A percentile compares a stretch with the other conserved stretches of the same genome.
Evolutionary conservation across 2,888 invertebrate species (phyloP).

Genomic region (Neoitamus cyanurus): DNA sequence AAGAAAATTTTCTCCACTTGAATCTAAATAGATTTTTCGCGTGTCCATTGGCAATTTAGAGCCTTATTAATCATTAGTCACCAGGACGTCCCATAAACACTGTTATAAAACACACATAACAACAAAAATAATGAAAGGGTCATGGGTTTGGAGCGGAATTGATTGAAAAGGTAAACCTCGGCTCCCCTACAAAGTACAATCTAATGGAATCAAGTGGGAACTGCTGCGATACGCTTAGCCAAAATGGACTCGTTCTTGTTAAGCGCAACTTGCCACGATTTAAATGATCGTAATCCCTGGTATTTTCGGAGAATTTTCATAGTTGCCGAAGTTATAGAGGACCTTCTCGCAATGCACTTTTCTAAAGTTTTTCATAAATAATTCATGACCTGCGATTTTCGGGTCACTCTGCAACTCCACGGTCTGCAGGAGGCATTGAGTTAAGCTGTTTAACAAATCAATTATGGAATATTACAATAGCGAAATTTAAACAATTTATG

Average conservation of each 20-base stretch:
- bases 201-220: not conserved
- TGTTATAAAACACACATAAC: slow-evolving; percentile 19
- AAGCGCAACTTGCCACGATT: not conserved
- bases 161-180: slow-evolving; percentile 3
- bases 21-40: slow-evolving; percentile 44
- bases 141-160: slow-evolving; percentile 24
- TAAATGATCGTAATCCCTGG: not conserved
- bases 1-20: slow-evolving; percentile 38
- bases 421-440: not conserved
- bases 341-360: not conserved
- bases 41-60: slow-evolving; percentile 32
- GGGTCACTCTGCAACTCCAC: not conserved
- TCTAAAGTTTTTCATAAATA: not conserved
- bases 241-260: slow-evolving; percentile 16
- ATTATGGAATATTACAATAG: slow-evolving; percentile 18
- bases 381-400: not conserved
- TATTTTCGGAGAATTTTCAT: not conserved
- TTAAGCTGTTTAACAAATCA: slow-evolving; percentile 7
- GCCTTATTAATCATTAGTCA: slow-evolving; percentile 42
- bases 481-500: not conserved
- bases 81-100: slow-evolving; percentile 37
- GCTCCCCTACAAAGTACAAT: not conserved
- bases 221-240: not conserved
- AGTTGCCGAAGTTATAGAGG: not conserved
- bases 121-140: slow-evolving; percentile 16